Percentiles rank a stretch among this genome's conserved stretches.
phyloP scores from a whole-genome alignment of 2,797 vertebrate genomes.

The Anas capensis region DNA sequence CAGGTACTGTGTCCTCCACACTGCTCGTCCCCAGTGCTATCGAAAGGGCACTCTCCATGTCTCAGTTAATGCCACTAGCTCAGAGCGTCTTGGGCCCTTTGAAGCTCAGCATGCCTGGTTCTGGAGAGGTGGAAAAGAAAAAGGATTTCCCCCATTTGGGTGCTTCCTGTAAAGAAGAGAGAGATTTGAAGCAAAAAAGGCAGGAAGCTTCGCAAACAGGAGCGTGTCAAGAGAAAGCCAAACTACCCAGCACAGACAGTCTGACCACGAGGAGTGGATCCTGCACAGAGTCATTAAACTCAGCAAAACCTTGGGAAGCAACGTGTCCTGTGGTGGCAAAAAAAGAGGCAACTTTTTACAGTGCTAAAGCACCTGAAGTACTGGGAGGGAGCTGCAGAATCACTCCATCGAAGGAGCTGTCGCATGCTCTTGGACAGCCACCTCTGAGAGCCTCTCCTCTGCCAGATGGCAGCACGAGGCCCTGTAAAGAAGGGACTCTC shows the following conservation, averaged over 20 bases:
- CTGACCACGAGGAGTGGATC: neutral
- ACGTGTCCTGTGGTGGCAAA: conserved; percentile 21
- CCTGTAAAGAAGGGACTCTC: conserved; percentile 52
- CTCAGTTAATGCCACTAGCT: conserved; percentile 78
- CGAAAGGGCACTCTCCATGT: conserved; percentile 67
- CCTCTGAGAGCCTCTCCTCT: conserved; percentile 54
- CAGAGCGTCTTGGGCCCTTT: conserved; percentile 85
- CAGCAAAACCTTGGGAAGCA: conserved; percentile 34
- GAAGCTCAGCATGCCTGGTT: conserved; percentile 73
- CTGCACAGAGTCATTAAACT: conserved; percentile 43
- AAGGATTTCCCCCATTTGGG: conserved; percentile 66
- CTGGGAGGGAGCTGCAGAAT: conserved; percentile 71
- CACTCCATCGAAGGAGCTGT: conserved; percentile 66
- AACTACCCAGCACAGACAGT: neutral
- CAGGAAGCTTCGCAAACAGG: conserved; percentile 49
- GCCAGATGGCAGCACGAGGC: conserved; percentile 67
- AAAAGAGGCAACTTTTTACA: conserved; percentile 59
- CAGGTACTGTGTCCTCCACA: conserved; percentile 37
- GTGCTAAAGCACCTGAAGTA: conserved; percentile 59
- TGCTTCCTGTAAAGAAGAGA: conserved; percentile 67
- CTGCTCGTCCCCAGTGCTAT: conserved; percentile 62
- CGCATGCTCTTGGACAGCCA: conserved; percentile 51
- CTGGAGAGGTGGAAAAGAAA: conserved; percentile 72
- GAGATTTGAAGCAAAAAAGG: conserved; percentile 57
- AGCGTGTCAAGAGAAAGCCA: conserved; percentile 47